phyloP scores from a whole-genome alignment of 2,888 invertebrate genomes.

The Galeruca laticollis region DNA sequence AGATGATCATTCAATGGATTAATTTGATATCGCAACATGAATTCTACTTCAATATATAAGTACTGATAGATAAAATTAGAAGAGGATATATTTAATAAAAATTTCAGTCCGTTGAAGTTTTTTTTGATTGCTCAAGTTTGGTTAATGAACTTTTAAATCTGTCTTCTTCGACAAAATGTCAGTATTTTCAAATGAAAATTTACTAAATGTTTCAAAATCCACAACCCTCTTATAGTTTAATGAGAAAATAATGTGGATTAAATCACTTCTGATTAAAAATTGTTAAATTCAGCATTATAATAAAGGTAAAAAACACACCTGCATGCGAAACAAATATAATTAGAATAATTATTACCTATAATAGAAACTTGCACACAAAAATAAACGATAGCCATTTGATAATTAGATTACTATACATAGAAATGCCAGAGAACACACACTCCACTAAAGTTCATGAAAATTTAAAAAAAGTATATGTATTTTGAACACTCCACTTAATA shows the following conservation, averaged over 20 bases:
- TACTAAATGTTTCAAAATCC: neutral
- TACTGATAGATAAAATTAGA: too few relatives aligned
- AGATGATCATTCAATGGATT: too few relatives aligned
- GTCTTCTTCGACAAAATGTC: too few relatives aligned
- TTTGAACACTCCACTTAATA: neutral
- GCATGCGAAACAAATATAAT: conserved; percentile 57
- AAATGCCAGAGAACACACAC: conserved; percentile 55
- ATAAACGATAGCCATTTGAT: conserved; percentile 57
- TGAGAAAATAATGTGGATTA: conserved; percentile 36
- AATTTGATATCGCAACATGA: too few relatives aligned
- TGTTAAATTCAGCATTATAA: conserved; percentile 48
- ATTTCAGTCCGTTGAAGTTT: neutral
- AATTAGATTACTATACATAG: conserved; percentile 49
- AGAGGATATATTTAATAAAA: neutral
- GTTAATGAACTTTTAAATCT: neutral
- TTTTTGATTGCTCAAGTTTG: neutral
- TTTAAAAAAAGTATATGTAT: neutral
- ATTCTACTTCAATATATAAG: too few relatives aligned
- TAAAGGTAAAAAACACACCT: conserved; percentile 61
- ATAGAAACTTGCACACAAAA: conserved; percentile 63
- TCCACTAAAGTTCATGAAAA: conserved; percentile 46
- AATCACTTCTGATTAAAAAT: conserved; percentile 40
- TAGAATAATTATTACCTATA: conserved; percentile 54
- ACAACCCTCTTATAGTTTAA: neutral
- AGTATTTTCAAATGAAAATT: neutral